These are phyloP conservation scores for Pristionchus mayeri DNA, from an alignment of 2,888 invertebrate species.

Conservation along the genomic window DNA sequence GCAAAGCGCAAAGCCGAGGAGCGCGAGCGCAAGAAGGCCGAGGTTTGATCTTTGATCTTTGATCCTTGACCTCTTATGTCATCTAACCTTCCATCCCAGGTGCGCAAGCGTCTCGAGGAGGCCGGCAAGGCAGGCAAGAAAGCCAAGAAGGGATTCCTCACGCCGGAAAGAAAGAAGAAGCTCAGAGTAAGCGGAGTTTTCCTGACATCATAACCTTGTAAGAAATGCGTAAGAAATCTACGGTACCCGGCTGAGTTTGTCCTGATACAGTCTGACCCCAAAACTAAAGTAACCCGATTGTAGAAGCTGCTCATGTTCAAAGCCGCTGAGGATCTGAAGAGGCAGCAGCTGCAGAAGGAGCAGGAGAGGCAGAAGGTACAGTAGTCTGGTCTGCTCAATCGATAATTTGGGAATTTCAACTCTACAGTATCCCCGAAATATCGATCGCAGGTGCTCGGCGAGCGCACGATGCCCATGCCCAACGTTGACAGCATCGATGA, in stretches of 20 bases:
- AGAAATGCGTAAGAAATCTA: too few relatives aligned
- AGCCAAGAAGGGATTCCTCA: slow-evolving; percentile 98
- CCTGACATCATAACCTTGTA: too few relatives aligned
- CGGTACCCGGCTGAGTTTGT: too few relatives aligned
- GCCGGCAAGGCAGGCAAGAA: slow-evolving; percentile 95
- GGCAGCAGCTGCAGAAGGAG: slow-evolving; percentile 98
- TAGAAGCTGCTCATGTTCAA: slow-evolving; percentile 99
- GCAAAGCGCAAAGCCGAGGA: slow-evolving; percentile 90
- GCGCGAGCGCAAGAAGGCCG: slow-evolving; percentile 98
- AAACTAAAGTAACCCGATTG: slow-evolving; percentile 51
- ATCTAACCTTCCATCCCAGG: slow-evolving; percentile 76
- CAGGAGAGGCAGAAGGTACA: slow-evolving; percentile 90
- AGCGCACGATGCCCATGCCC: slow-evolving; percentile 91
- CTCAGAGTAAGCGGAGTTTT: slow-evolving; percentile 89
- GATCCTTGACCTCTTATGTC: background rate
- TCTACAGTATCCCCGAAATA: background rate
- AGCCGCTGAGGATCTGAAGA: slow-evolving; percentile 99
- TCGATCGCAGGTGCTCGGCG: slow-evolving; percentile 85
- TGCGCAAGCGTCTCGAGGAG: slow-evolving; percentile 98
- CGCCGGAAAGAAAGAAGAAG: slow-evolving; percentile 99
- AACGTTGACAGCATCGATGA: slow-evolving; percentile 87
- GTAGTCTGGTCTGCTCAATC: background rate
- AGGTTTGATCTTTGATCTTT: slow-evolving; percentile 77
- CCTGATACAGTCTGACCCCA: too few relatives aligned
- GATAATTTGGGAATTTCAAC: background rate